Evolutionary conservation across 2,888 invertebrate species (phyloP).

Genomic region (Cosmia trapezina): DNA sequence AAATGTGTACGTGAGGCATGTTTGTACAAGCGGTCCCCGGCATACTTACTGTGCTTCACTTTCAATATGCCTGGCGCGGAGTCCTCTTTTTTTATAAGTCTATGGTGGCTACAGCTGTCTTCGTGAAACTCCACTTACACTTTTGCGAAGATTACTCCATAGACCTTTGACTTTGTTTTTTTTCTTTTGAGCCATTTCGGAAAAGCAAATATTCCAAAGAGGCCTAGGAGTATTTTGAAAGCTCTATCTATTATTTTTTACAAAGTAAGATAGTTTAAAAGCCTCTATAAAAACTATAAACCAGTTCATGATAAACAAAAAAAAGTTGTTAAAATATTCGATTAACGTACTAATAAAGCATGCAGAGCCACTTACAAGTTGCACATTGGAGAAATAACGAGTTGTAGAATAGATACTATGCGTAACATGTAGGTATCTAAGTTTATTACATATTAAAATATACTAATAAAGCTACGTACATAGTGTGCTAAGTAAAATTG

Average conservation of each 20-base stretch:
- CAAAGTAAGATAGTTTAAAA: neutral
- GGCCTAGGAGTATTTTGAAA: no score
- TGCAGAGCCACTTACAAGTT: neutral
- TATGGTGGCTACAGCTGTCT: no score
- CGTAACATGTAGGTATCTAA: neutral
- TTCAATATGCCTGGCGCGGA: no score
- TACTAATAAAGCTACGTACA: no score
- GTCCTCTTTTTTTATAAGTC: no score
- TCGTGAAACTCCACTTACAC: neutral
- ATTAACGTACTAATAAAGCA: slow-evolving; percentile 9
- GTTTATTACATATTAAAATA: slow-evolving; percentile 1
- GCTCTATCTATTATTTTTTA: neutral
- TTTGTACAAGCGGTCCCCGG: no score
- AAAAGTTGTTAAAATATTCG: slow-evolving; percentile 18
- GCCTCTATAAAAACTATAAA: neutral
- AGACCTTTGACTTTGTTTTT: neutral
- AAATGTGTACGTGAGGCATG: no score
- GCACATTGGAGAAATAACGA: slow-evolving; percentile 8
- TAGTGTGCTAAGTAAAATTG: no score
- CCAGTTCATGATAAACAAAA: slow-evolving; percentile 9
- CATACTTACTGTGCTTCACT: no score
- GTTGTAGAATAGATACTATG: slow-evolving; percentile 17
- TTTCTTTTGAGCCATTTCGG: neutral
- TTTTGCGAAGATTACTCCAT: neutral
- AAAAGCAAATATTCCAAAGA: neutral